phyloP scores from a whole-genome alignment of 2,113 vertebrate genomes.

The Propithecus coquereli region DNA sequence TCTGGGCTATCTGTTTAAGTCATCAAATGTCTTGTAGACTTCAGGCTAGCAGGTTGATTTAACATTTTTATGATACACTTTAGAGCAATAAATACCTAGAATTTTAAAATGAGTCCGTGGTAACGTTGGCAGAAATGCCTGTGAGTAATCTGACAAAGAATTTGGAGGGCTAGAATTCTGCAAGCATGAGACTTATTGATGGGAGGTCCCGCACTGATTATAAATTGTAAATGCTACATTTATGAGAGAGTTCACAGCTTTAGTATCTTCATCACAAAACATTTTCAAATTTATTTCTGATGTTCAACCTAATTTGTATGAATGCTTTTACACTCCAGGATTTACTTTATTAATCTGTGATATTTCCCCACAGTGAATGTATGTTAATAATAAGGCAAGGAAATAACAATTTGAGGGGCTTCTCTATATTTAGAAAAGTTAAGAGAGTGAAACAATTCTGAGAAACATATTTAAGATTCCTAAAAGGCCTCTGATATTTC shows the following conservation, averaged over 20 bases:
- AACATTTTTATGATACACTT: constrained; percentile 53
- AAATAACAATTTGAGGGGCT: not conserved
- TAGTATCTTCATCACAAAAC: not conserved
- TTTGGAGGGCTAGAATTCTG: not conserved
- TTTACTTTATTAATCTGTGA: not conserved
- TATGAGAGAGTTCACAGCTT: not conserved
- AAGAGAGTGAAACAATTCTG: constrained; percentile 18
- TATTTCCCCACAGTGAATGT: not conserved
- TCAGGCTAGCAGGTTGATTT: not conserved
- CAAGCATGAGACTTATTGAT: not conserved
- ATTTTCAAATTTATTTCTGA: constrained; percentile 24
- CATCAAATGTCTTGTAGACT: constrained; percentile 15
- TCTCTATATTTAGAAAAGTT: not conserved
- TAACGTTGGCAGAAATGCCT: constrained; percentile 21
- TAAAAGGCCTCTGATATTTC: constrained; percentile 48
- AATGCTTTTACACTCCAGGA: not conserved
- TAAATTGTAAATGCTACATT: not conserved
- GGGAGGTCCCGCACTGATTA: not conserved
- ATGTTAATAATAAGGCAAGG: not conserved
- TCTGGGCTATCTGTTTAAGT: not conserved
- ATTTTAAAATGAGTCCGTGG: constrained; percentile 34
- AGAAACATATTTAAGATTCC: not conserved
- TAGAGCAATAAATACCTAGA: constrained; percentile 53
- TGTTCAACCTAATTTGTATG: not conserved
- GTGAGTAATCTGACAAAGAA: constrained; percentile 26